phyloP scores from a whole-genome alignment of 2,797 vertebrate species.

The Megalops cyprinoides region DNA sequence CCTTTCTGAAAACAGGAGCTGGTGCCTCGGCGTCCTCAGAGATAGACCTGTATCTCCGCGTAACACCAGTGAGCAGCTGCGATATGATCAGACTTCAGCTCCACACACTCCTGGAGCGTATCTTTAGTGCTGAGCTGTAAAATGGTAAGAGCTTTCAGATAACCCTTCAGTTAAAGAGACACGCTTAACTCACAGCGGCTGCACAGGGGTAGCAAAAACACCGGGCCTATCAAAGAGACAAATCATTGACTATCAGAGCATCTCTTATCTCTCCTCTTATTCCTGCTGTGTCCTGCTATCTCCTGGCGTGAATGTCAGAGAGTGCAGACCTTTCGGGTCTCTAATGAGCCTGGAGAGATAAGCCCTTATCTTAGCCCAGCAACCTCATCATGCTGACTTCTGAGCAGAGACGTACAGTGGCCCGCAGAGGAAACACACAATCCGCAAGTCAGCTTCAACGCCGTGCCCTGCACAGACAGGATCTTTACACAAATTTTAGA shows the following conservation, averaged over 20 bases:
- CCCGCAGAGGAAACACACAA: no score
- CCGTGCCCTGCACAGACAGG: no score
- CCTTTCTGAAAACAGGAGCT: no score
- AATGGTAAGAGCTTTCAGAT: conserved; percentile 56
- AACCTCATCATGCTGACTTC: conserved; percentile 72
- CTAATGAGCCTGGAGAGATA: conserved; percentile 52
- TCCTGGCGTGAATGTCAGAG: conserved; percentile 39
- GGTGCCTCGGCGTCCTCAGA: no score
- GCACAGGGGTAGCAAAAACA: conserved; percentile 32
- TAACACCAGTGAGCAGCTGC: conserved; percentile 30
- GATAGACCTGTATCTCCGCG: no score
- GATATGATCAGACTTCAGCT: conserved; percentile 44
- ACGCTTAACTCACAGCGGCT: conserved; percentile 34
- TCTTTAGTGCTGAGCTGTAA: conserved; percentile 64
- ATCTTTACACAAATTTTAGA: no score
- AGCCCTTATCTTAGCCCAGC: conserved; percentile 50
- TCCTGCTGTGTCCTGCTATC: conserved; percentile 43
- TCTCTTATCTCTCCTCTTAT: conserved; percentile 57
- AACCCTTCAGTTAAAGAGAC: conserved; percentile 61
- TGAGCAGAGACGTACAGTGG: conserved; percentile 34
- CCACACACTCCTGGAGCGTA: conserved; percentile 49
- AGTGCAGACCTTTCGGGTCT: conserved; percentile 29
- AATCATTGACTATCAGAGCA: conserved; percentile 49
- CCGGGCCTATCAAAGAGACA: conserved; percentile 29
- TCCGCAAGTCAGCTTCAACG: no score